Evolutionary conservation across 2,113 vertebrate species (phyloP).

Genomic region (Coracopsis vasa): DNA sequence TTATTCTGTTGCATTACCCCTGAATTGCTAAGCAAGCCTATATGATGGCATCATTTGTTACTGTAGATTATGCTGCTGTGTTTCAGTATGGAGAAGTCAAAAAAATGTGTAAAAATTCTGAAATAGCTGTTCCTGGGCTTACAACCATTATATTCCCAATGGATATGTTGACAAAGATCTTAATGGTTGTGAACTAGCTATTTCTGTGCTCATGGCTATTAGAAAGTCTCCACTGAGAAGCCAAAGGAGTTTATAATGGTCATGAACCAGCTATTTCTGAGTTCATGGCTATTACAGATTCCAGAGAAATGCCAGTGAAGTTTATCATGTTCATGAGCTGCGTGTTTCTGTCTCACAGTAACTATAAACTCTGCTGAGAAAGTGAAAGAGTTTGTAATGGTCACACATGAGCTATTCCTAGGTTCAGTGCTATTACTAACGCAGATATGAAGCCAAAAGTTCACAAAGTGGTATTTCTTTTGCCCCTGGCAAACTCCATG

Average conservation of each 20-base stretch:
- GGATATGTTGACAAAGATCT: constrained; percentile 22
- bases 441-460: constrained; percentile 48
- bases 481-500: constrained; percentile 16
- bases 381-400: constrained; percentile 40
- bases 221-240: constrained; percentile 31
- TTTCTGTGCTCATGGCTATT: constrained; percentile 32
- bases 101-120: neutral
- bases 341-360: constrained; percentile 3
- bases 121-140: neutral
- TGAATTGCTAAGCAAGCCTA: neutral
- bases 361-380: constrained; percentile 37
- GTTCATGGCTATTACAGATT: constrained; percentile 39
- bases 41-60: neutral
- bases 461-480: constrained; percentile 60
- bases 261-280: constrained; percentile 27
- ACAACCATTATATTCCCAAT: constrained; percentile 18
- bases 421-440: constrained; percentile 14
- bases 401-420: constrained; percentile 52
- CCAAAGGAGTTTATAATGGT: constrained; percentile 47
- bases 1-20: neutral
- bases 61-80: neutral
- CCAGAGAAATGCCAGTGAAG: neutral
- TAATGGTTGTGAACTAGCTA: constrained; percentile 43
- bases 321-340: constrained; percentile 28
- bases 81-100: neutral